Percentiles rank a stretch among this genome's conserved stretches.
Evolutionary conservation across 2,888 invertebrate species (phyloP).

Genomic region (Lysandra bellargus): DNA sequence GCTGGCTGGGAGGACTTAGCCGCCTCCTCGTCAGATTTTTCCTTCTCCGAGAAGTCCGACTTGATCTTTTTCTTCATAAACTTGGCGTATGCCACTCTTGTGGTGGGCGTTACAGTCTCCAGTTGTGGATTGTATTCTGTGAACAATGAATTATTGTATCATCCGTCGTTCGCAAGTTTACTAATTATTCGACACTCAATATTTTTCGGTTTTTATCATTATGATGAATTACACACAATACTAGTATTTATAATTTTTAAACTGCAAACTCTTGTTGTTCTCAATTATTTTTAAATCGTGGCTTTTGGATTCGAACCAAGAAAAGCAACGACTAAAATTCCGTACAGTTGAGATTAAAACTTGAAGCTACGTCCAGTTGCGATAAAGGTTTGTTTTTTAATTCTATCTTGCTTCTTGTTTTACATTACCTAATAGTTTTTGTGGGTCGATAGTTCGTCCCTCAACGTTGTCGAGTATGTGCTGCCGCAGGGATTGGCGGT

Average conservation of each 20-base stretch:
- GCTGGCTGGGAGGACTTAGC: slow-evolving; percentile 52
- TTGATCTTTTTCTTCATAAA: slow-evolving; percentile 89
- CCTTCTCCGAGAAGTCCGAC: slow-evolving; percentile 69
- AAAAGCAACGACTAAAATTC: too few relatives aligned
- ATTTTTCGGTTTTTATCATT: too few relatives aligned
- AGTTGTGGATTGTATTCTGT: slow-evolving; percentile 91
- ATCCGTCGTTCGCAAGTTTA: neutral
- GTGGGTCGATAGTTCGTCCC: slow-evolving; percentile 85
- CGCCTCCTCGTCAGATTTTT: slow-evolving; percentile 55
- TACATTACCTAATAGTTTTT: slow-evolving; percentile 83
- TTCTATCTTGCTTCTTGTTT: too few relatives aligned
- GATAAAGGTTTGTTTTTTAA: too few relatives aligned
- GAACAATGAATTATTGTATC: slow-evolving; percentile 34
- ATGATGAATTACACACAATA: too few relatives aligned
- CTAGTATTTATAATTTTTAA: too few relatives aligned
- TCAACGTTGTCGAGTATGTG: slow-evolving; percentile 85
- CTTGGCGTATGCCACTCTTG: slow-evolving; percentile 92
- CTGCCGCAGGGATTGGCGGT: slow-evolving; percentile 86
- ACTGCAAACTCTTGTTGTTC: too few relatives aligned
- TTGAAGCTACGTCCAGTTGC: too few relatives aligned
- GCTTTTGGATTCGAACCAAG: too few relatives aligned
- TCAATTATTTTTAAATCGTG: too few relatives aligned
- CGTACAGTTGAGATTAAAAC: too few relatives aligned
- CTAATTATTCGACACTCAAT: too few relatives aligned
- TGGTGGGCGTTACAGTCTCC: slow-evolving; percentile 86